Evolutionary conservation across 2,888 invertebrate species (phyloP).

Genomic region (Harmothoe impar): DNA sequence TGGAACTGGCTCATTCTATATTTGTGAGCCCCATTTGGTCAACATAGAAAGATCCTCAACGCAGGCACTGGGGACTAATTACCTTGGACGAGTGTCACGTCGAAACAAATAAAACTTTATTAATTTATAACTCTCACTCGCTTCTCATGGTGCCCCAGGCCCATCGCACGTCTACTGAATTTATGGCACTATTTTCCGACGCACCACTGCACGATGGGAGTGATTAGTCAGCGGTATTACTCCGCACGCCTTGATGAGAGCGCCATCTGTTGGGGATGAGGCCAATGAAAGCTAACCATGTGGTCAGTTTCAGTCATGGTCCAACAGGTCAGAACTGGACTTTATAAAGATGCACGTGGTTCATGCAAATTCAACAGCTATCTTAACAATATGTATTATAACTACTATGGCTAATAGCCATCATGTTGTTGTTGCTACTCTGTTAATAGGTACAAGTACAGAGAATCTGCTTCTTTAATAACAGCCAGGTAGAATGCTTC

Average conservation of each 20-base stretch:
- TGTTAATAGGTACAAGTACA: no score
- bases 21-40: conserved; percentile 8
- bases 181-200: conserved; percentile 26
- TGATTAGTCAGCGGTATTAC: background rate
- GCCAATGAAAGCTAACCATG: background rate
- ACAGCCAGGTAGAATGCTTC: no score
- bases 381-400: no score
- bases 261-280: background rate
- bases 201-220: background rate
- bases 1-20: conserved; percentile 6
- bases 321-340: background rate
- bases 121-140: background rate
- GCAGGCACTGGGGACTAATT: background rate
- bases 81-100: background rate
- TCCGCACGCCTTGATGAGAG: background rate
- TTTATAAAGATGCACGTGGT: background rate
- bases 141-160: background rate
- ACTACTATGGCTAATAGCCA: no score
- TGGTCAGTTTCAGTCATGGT: background rate
- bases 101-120: conserved; percentile 28
- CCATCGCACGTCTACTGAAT: background rate
- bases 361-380: background rate
- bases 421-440: no score
- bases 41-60: background rate
- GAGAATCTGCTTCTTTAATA: no score